Percentiles rank a stretch among this genome's conserved stretches.
Evolutionary conservation across 2,888 invertebrate species (phyloP).

Genomic region (Carcina quercana): DNA sequence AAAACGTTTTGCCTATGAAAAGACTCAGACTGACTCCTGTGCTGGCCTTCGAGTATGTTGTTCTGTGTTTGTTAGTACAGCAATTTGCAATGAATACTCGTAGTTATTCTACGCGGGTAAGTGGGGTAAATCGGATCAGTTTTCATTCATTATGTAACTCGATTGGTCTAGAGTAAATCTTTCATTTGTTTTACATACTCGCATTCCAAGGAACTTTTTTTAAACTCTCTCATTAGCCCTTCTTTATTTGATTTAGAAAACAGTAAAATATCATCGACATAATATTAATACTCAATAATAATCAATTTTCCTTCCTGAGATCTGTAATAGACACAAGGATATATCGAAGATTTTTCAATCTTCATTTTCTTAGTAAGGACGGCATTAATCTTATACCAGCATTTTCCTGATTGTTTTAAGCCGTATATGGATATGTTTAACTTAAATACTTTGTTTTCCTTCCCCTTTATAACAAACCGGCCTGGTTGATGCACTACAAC

Average conservation of each 20-base stretch:
- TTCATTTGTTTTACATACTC: conserved; percentile 1
- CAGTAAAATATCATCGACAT: conserved; percentile 15
- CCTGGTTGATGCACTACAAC: conserved; percentile 16
- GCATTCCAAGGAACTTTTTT: conserved; percentile 14
- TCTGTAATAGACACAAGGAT: conserved; percentile 11
- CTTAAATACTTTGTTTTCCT: conserved; percentile 8
- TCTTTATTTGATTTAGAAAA: conserved; percentile 8
- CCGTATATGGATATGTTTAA: conserved; percentile 15
- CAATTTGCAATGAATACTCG: too few species aligned
- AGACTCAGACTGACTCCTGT: too few species aligned
- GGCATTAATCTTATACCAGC: conserved; percentile 9
- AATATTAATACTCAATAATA: conserved; percentile 11
- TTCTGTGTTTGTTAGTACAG: too few species aligned
- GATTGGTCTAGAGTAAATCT: conserved; percentile 3
- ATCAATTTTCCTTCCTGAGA: background rate
- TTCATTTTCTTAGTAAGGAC: conserved; percentile 6
- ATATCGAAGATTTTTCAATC: conserved; percentile 6
- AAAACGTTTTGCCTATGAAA: too few species aligned
- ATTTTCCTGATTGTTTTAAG: conserved; percentile 7
- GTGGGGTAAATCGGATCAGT: too few species aligned
- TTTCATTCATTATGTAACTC: conserved; percentile 2
- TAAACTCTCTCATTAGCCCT: conserved; percentile 12
- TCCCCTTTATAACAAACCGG: conserved; percentile 8
- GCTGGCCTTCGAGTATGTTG: too few species aligned
- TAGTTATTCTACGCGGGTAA: too few species aligned